Conservation (phyloP, 2,888 invertebrate genomes). For the Mesopsocus fuscifrons region DNA sequence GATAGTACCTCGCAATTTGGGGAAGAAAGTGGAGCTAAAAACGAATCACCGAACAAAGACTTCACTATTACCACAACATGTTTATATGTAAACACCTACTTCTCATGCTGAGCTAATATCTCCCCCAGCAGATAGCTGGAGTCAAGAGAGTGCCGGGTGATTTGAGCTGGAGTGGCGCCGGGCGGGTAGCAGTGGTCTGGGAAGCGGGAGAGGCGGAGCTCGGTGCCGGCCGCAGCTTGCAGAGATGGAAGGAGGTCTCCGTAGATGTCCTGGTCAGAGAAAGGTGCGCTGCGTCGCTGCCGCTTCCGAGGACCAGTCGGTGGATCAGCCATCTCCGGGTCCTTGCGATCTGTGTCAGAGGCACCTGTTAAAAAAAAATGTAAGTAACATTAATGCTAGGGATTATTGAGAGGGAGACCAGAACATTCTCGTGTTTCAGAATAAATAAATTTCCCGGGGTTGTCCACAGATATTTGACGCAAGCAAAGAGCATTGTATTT, state of each 20-base stretch:
- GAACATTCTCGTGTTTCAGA: too few species aligned
- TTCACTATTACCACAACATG: too few species aligned
- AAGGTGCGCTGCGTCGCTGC: constrained; percentile 24
- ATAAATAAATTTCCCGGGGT: too few species aligned
- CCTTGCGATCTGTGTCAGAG: constrained; percentile 20
- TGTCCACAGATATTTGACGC: too few species aligned
- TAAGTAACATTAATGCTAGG: too few species aligned
- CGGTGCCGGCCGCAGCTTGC: constrained; percentile 59
- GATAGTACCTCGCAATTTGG: too few species aligned
- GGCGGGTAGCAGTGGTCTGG: constrained; percentile 59
- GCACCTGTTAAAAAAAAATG: constrained; percentile 41
- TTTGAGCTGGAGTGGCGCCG: constrained; percentile 58
- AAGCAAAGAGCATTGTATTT: too few species aligned
- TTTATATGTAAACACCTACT: constrained; percentile 34
- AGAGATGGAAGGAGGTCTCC: constrained; percentile 55
- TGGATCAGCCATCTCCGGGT: constrained; percentile 13
- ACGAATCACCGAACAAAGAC: constrained; percentile 5
- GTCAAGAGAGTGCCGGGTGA: constrained; percentile 74
- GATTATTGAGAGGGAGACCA: too few species aligned
- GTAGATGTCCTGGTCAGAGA: constrained; percentile 22
- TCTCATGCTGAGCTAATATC: constrained; percentile 35
- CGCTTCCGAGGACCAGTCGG: constrained; percentile 11
- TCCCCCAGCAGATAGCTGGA: constrained; percentile 47
- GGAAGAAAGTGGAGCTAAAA: constrained; percentile 12
- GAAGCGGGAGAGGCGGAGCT: constrained; percentile 56